Evolutionary conservation across 2,797 vertebrate genomes (phyloP), one percentile per base, ranked within the genome.

Genomic region (Anabacerthia variegaticeps): DNA sequence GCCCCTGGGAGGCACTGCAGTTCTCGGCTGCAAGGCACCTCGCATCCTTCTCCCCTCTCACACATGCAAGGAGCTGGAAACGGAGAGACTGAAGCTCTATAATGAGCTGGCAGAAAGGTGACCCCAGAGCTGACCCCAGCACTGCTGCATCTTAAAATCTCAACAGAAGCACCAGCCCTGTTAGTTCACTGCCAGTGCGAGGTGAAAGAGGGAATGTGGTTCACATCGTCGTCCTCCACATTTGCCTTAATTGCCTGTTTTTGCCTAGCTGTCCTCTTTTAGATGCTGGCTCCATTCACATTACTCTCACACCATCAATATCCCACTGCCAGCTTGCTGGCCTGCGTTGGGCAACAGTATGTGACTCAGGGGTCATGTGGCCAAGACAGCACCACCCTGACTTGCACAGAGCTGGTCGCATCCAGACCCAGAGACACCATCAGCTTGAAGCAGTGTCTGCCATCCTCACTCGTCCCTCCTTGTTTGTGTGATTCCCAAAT

Each of bases 281-380:
- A 67, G 37, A 26, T 30, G 48, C 34, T 69, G 41, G 22, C 8
- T 14, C 36, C 28, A 28, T 48, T 10, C 6, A 6, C 1, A 5
- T 73, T 22, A 30, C 23, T 82, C 52, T n/a, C 1, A 3, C 44
- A 37, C 7, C 0, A 0, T 18, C 16, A 22, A 22, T 1, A 1
- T 52, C 44, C 71, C 8, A 1, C 63, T 54, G 48, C 20, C 59
- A 63, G 51, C 28, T 41, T 39, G 21, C 34, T 69, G 37, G 41
- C 39, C 18, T 13, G 14, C 39, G 7, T 0, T 3, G 3, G 34
- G 9, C 46, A 44, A 20, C 7, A 17, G 52, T 1, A 58, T 4
- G 0, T 39, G 46, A 24, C 48, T 73, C n/a, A 15, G 32, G 56
- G 44, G 17, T 12, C 34, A 39, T 41, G 27, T 9, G 37, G 58